Base-by-base conservation (phyloP, 2,888 invertebrate genomes). In the Tenthredo mesomela region DNA sequence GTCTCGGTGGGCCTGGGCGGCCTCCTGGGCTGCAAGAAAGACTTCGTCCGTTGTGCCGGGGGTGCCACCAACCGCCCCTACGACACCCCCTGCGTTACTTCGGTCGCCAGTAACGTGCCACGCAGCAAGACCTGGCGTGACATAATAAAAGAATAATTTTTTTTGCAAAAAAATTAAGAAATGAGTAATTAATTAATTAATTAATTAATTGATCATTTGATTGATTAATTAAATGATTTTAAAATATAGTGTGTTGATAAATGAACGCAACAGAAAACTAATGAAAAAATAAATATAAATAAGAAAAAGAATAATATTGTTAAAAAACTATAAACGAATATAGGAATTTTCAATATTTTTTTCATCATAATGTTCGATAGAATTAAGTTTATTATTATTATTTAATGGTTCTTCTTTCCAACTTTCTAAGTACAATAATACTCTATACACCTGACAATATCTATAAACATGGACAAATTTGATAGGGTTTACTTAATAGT, bases 31-130 rank as follows among this genome's bases (percentile, higher is more conserved):
- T 93, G 96, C 96, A 95, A 97, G 95, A 93, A 96, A 96, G 92
- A 97, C 96, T 95, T 97, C 97, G 92, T 97, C 97, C 94, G 92
- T 93, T 70, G 93, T 89, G 88, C 94, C 93, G 4, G 93, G 91
- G 84, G 91, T 91, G 85, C 93, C 92, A 67, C 90, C 90, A 84
- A 91, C 93, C 80, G 91, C 89, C 71, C 91, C 91, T 85, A 91
- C 92, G 78, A 91, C 93, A 82, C 92, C 93, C 50, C 92, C 91
- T 84, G 92, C 90, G 82, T 97, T 97, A 96, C 96, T 95, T 94
- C 95, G 95, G 94, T 95, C 95, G 93, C 96, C 95, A 94, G 96
- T 96, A 95, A 97, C 96, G 94, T 97, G 97, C 97, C 97, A 97
- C 95, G 95, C 94, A 92, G 96, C 96, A 94, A 97, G 97, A 95